Percentiles rank a stretch among this genome's conserved stretches.
Conservation (phyloP, 2,113 vertebrate species). For the Engystomops pustulosus region DNA sequence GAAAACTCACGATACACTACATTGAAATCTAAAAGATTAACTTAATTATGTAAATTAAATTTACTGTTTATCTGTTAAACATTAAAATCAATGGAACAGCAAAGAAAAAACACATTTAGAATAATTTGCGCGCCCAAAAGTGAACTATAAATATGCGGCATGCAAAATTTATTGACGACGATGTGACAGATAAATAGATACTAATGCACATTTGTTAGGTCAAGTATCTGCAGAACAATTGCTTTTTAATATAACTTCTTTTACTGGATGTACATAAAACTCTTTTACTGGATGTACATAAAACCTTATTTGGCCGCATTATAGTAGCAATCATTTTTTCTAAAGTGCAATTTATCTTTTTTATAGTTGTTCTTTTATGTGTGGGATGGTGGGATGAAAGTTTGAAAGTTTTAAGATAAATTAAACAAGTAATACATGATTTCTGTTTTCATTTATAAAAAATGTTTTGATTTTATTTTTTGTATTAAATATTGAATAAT, state of each 20-base stretch:
- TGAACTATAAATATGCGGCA: slow-evolving; percentile 51
- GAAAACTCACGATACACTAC: slow-evolving; percentile 64
- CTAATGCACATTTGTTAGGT: slow-evolving; percentile 57
- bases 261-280: slow-evolving; percentile 50
- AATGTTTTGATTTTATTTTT: too few relatives aligned
- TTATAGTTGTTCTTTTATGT: not conserved
- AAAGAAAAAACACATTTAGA: slow-evolving; percentile 62
- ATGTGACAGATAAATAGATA: slow-evolving; percentile 49
- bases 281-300: slow-evolving; percentile 48
- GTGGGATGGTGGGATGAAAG: not conserved
- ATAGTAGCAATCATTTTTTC: slow-evolving; percentile 40
- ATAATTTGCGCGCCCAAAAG: slow-evolving; percentile 54
- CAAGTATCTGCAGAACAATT: slow-evolving; percentile 56
- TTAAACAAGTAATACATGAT: not conserved
- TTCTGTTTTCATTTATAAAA: too few relatives aligned
- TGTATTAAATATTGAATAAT: too few relatives aligned
- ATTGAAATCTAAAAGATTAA: slow-evolving; percentile 70
- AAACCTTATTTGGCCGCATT: slow-evolving; percentile 25
- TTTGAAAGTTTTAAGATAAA: not conserved
- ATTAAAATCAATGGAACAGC: slow-evolving; percentile 64
- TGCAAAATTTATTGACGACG: slow-evolving; percentile 50
- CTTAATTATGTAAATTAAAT: slow-evolving; percentile 70
- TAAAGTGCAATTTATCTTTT: slow-evolving; percentile 30
- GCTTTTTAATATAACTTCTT: slow-evolving; percentile 54
- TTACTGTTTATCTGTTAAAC: slow-evolving; percentile 67